Percentiles rank a stretch among this genome's conserved stretches.
Conservation (phyloP, 2,113 vertebrate species). For the Clinocottus analis region DNA sequence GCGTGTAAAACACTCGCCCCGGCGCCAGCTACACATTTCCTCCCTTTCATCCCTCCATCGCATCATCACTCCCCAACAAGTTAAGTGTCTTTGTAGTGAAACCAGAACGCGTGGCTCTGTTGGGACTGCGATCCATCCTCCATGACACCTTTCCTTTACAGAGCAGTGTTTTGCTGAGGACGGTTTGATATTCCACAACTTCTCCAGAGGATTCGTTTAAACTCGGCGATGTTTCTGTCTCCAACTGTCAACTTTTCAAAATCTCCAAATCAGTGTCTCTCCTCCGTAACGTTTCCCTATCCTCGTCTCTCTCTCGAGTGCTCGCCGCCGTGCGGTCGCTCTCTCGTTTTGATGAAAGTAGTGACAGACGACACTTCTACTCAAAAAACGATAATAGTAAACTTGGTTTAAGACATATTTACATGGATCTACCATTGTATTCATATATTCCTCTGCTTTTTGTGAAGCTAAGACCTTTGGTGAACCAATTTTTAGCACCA, state of each 20-base stretch:
- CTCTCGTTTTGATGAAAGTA: too few relatives aligned
- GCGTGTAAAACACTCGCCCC: constrained; percentile 27
- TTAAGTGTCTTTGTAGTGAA: constrained; percentile 34
- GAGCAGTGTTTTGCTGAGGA: constrained; percentile 1
- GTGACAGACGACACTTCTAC: too few relatives aligned
- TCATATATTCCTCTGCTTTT: too few relatives aligned
- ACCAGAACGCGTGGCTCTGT: not conserved
- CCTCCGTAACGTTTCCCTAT: not conserved
- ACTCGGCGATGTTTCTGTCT: not conserved
- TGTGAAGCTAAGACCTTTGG: too few relatives aligned
- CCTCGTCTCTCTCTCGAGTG: too few relatives aligned
- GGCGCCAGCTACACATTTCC: constrained; percentile 16
- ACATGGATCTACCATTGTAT: too few relatives aligned
- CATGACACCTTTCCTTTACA: constrained; percentile 11
- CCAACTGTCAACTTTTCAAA: constrained; percentile 7
- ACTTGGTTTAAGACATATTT: too few relatives aligned
- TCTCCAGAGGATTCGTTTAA: constrained; percentile 21
- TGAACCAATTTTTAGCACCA: too few relatives aligned
- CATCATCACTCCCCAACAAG: constrained; percentile 12
- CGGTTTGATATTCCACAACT: constrained; percentile 24
- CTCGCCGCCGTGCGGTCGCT: too few relatives aligned
- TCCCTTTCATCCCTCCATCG: constrained; percentile 18
- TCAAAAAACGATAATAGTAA: too few relatives aligned
- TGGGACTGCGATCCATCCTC: constrained; percentile 21
- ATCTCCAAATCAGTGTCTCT: not conserved